phyloP scores from a whole-genome alignment of 2,113 vertebrate species.

The Erythrocercus mccallii region DNA sequence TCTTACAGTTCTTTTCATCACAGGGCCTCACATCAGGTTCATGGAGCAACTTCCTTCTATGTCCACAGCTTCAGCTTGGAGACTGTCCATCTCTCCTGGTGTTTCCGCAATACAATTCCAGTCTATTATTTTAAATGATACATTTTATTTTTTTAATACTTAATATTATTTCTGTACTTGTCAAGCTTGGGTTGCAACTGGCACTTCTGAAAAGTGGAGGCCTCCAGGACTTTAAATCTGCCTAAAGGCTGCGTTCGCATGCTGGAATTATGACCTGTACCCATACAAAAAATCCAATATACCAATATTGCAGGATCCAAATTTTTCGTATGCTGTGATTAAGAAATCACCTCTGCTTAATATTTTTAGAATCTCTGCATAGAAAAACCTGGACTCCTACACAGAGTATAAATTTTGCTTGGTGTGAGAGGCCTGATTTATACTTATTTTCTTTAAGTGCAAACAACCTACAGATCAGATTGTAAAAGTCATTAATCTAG shows the following conservation, averaged over 20 bases:
- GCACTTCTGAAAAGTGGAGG: neutral
- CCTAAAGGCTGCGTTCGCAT: neutral
- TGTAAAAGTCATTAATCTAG: neutral
- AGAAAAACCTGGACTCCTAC: neutral
- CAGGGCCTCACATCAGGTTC: neutral
- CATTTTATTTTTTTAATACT: neutral
- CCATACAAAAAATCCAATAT: neutral
- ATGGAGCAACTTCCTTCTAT: neutral
- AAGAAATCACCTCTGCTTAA: neutral
- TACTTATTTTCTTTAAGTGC: neutral
- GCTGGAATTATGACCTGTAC: neutral
- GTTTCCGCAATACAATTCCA: neutral
- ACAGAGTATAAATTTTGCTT: neutral
- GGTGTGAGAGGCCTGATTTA: neutral
- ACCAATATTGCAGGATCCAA: neutral
- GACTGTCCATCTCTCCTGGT: neutral
- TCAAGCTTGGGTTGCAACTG: neutral
- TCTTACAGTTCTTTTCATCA: neutral
- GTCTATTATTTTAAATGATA: neutral
- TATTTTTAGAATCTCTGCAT: neutral
- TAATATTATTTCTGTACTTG: neutral
- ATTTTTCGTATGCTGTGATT: neutral
- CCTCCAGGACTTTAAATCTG: neutral
- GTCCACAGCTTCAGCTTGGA: neutral
- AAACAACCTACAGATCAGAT: neutral